Evolutionary conservation across 2,113 vertebrate species (phyloP), one percentile per base, ranked within the genome.

Genomic region (Charadrius vociferus): DNA sequence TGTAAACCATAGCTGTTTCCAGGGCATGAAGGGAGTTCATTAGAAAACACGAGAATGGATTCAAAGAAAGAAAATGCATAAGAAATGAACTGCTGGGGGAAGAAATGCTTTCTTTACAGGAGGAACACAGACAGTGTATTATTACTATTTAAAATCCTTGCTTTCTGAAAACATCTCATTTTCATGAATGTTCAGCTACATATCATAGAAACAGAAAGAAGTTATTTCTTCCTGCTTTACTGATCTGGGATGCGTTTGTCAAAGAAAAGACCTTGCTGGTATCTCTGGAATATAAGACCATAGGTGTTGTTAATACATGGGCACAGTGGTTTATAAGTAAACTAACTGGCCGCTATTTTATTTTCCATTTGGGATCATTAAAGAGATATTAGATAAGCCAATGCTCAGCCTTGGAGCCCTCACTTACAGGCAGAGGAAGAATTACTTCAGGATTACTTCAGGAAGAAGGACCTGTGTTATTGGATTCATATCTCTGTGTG

Each of bases 1-100:
- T 34, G n/a, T 66, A 86, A 96, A 77, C 67, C 79, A 52, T 26
- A 85, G 72, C 47, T 82, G 49, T 78, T 95, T 90, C 63, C 82
- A 95, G 39, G 62, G 72, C 67, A 95, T 23, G 16, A 79, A 95
- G 21, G 29, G 56, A 93, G 62, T 65, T 96, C 68, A 88, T 95
- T 68, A 94, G 80, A 94, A 97, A 90, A 86, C 49, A 88, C 2
- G 2, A 91, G 47, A 94, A 87, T 12, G 58, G 52, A 84, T 27
- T 87, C 78, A 89, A 88, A 94, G 72, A 62, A 91, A 80, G 68
- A 81, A 93, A 91, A 79, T 12, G 52, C 41, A 8, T 90, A 88
- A 52, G 71, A 88, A 88, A 81, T 81, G 0, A 94, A 65, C 61
- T 72, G 68, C 63, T 94, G 39, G 16, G n/a, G 49, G 65, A 93